phyloP scores from a whole-genome alignment of 2,113 vertebrate genomes.

The Hippocampus guttulatus region DNA sequence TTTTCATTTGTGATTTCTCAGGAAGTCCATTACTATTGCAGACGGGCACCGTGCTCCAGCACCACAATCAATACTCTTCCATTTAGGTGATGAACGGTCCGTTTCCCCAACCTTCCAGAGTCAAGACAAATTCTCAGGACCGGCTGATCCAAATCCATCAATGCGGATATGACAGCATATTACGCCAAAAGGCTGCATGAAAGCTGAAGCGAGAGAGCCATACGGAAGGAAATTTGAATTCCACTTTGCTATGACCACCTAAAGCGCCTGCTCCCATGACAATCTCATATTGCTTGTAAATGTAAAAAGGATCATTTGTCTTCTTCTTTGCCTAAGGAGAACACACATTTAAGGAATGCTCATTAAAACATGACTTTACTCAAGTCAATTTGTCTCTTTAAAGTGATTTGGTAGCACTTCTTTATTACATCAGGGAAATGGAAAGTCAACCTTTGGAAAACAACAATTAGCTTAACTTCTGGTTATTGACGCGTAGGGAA shows the following conservation, averaged over 20 bases:
- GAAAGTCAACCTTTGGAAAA: not conserved
- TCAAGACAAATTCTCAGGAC: conserved; percentile 60
- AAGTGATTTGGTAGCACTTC: not conserved
- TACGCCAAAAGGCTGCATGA: conserved; percentile 22
- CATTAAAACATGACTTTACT: not conserved
- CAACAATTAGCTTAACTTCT: not conserved
- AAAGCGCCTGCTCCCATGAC: not conserved
- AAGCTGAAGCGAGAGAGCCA: conserved; percentile 36
- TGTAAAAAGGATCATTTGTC: not conserved
- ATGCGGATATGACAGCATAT: conserved; percentile 38
- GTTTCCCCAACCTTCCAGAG: conserved; percentile 53
- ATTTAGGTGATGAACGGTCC: conserved; percentile 71
- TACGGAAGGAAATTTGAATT: not conserved
- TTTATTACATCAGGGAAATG: not conserved
- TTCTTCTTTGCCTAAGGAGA: not conserved
- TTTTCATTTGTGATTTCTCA: conserved; percentile 57
- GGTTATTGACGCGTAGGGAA: not conserved
- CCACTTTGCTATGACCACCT: not conserved
- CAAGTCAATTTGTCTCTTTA: not conserved
- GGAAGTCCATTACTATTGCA: conserved; percentile 69
- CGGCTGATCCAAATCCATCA: conserved; percentile 61
- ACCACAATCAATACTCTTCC: conserved; percentile 69
- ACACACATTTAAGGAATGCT: not conserved
- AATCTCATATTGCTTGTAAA: not conserved
- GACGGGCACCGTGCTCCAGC: conserved; percentile 50